A percentile compares a stretch with the other conserved stretches of the same genome.
phyloP scores from a whole-genome alignment of 2,888 invertebrate genomes.

The Xanthorhoe designata region DNA sequence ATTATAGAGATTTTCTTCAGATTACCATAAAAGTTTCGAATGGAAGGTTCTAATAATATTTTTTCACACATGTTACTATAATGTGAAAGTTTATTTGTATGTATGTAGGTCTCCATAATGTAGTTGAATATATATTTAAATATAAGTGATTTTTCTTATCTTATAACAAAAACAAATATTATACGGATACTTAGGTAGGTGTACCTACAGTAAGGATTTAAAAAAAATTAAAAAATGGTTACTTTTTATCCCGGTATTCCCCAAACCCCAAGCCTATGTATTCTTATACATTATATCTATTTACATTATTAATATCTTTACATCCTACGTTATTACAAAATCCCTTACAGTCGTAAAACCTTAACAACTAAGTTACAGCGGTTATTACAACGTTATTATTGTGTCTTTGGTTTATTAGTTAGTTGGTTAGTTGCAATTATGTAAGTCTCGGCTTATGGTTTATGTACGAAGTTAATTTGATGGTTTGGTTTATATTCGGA shows the following conservation, averaged over 20 bases:
- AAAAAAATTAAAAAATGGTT: no score
- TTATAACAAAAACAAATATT: no score
- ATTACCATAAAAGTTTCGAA: constrained; percentile 27
- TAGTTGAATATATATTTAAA: no score
- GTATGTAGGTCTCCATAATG: no score
- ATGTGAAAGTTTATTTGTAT: no score
- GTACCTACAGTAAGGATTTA: no score
- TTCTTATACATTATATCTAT: not conserved
- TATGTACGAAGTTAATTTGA: constrained; percentile 39
- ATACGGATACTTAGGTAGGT: no score
- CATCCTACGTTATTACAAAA: constrained; percentile 39
- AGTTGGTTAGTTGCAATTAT: constrained; percentile 42
- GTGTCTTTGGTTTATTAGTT: constrained; percentile 45
- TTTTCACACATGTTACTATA: not conserved
- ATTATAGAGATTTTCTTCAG: constrained; percentile 26
- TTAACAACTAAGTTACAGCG: constrained; percentile 45
- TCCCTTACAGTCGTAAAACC: constrained; percentile 41
- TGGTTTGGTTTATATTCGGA: constrained; percentile 31
- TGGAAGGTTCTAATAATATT: not conserved
- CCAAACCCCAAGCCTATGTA: not conserved
- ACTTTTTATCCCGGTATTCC: no score
- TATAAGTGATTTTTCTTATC: no score
- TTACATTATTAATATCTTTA: not conserved
- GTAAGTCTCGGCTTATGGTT: constrained; percentile 40
- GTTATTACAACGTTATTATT: constrained; percentile 45